Conservation (phyloP, 2,797 vertebrate species). For the Cygnus olor region DNA sequence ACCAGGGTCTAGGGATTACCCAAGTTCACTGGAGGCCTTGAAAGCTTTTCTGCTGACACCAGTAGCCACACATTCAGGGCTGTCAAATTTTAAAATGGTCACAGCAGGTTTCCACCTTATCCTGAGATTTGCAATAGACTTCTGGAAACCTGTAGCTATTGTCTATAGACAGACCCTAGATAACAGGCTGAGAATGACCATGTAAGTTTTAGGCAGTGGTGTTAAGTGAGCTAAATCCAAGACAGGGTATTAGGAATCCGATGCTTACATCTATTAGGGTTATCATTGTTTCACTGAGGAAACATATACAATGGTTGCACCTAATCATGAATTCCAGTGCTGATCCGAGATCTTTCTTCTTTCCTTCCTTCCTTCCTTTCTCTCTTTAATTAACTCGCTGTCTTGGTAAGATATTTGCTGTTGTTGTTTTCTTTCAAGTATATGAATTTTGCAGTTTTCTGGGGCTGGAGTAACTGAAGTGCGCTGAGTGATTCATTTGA, state of each 20-base stretch:
- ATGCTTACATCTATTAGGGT: not conserved
- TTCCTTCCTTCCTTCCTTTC: not conserved
- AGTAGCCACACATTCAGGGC: not conserved
- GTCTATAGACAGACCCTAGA: not conserved
- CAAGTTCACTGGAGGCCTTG: not conserved
- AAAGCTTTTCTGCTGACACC: not conserved
- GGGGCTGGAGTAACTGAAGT: not conserved
- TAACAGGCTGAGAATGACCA: not conserved
- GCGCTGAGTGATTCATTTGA: not conserved
- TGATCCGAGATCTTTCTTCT: not conserved
- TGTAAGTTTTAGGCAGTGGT: not conserved
- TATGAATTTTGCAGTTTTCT: constrained; percentile 25
- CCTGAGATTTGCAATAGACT: not conserved
- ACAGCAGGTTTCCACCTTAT: not conserved
- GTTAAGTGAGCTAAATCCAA: not conserved
- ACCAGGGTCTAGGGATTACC: not conserved
- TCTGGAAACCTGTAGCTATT: not conserved
- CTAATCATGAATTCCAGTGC: constrained; percentile 22
- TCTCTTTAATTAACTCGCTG: constrained; percentile 29
- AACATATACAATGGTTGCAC: not conserved
- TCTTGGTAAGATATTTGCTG: not conserved
- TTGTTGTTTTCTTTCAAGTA: constrained; percentile 3
- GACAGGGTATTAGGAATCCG: not conserved
- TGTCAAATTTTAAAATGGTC: not conserved
- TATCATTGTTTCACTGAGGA: not conserved